These are phyloP conservation scores for Drosophila obscura DNA, from an alignment of 1,140 invertebrate species.

Conservation along the genomic window DNA sequence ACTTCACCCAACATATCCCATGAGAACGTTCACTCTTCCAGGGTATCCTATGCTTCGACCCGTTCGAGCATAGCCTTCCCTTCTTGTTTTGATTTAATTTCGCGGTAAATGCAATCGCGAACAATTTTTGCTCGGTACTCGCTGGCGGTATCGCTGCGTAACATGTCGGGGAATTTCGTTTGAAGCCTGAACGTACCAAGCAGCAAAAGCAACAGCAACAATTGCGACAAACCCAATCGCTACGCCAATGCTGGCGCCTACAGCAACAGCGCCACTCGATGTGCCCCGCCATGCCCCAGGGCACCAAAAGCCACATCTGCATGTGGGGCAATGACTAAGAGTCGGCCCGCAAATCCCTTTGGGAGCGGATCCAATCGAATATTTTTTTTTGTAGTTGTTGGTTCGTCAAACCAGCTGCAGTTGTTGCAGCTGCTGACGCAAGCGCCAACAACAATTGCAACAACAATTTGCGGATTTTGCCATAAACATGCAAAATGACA, in stretches of 20 bases:
- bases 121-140: slow-evolving; percentile 53
- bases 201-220: slow-evolving; percentile 19
- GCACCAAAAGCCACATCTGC: slow-evolving; percentile 16
- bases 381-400: slow-evolving; percentile 14
- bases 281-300: no score
- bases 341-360: slow-evolving; percentile 52
- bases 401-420: slow-evolving; percentile 45
- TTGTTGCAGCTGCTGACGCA: slow-evolving; percentile 68
- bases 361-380: slow-evolving; percentile 45
- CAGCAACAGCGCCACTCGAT: slow-evolving; percentile 23
- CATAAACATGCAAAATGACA: slow-evolving; percentile 77
- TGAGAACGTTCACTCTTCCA: no score
- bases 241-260: slow-evolving; percentile 49
- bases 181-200: slow-evolving; percentile 66
- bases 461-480: slow-evolving; percentile 45
- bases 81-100: slow-evolving; percentile 78
- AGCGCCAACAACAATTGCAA: slow-evolving; percentile 50
- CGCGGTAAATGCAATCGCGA: slow-evolving; percentile 78
- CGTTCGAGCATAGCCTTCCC: no score
- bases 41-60: no score
- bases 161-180: slow-evolving; percentile 78
- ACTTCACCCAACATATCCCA: no score
- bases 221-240: slow-evolving; percentile 31
- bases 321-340: slow-evolving; percentile 72
- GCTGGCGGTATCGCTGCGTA: slow-evolving; percentile 53